Base-by-base conservation (phyloP, 2,797 vertebrate genomes). In the Emys orbicularis region DNA sequence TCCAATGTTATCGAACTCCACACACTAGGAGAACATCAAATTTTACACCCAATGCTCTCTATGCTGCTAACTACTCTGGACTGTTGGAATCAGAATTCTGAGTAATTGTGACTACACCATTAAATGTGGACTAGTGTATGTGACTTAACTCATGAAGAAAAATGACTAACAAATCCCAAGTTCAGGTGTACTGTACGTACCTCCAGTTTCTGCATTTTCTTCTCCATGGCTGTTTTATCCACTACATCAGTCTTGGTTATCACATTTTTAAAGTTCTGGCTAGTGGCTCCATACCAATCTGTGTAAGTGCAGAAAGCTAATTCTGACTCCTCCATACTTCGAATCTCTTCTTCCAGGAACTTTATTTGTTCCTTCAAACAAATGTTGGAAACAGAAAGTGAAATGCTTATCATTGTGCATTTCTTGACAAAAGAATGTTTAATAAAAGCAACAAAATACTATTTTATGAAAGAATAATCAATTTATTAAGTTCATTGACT, bases 161-260 rank as follows among this genome's bases (percentile, higher is more conserved):
- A 77, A 0, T 34, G 18, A 34, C 10, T 37, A 47, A 90, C 83
- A 68, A 89, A 88, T 0, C 37, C 37, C 68, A 8, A 19, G 77
- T 87, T 94, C 54, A 87, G 54, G 52, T 81, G 88, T 91, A 18
- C 4, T 81, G 47, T 99, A 99, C 99, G 41, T 99, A 99, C 99
- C 99, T 99, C 99, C 86, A 99, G 87, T 56, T 98, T 99, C 97
- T 99, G 99, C 98, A 99, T 98, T 97, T 99, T 99, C 94, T 98
- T 99, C 92, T 99, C 99, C 99, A 99, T 99, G 91, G 98, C 96
- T 9, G 88, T 94, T 79, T 98, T 98, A 97, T 99, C 99, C 79
- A 99, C 97, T 86, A 98, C 93, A 1, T 99, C 99, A 80, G 98
- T 98, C 89, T 97, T 98, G 90, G 98, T 98, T 3, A 98, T 98